Conservation (phyloP, 64 coral and sea anemone species). For the Orbicella faveolata region DNA sequence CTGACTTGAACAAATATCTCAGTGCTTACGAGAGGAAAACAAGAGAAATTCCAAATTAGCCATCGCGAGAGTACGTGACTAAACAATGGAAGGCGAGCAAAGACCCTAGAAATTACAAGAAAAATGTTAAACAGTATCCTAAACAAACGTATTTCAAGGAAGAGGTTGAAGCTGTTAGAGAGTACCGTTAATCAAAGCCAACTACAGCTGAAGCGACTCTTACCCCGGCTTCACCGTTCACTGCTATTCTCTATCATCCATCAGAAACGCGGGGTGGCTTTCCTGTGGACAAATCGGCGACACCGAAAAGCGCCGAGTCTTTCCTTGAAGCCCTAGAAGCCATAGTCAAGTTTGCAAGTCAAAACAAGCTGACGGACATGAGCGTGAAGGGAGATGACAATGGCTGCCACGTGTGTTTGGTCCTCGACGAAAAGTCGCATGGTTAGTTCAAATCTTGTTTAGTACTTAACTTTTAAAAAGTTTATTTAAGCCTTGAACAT, state of each 20-base stretch:
- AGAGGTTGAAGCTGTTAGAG: conserved; percentile 40
- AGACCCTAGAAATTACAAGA: conserved; percentile 52
- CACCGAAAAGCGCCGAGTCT: conserved; percentile 1
- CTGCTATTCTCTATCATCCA: conserved; percentile 53
- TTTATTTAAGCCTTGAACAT: neutral
- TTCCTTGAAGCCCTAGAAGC: conserved; percentile 58
- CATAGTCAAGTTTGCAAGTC: conserved; percentile 56
- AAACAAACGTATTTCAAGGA: conserved; percentile 58
- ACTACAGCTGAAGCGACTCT: neutral
- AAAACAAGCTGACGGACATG: conserved; percentile 60
- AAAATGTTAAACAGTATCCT: conserved; percentile 62
- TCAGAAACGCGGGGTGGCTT: conserved; percentile 79
- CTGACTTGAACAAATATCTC: conserved; percentile 55
- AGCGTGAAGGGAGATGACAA: conserved; percentile 41
- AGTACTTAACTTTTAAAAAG: conserved; percentile 6
- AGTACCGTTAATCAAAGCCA: neutral
- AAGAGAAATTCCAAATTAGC: conserved; percentile 72
- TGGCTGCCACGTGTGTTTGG: conserved; percentile 85
- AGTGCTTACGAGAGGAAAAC: conserved; percentile 41
- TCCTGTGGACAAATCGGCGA: conserved; percentile 31
- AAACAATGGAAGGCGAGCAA: conserved; percentile 70
- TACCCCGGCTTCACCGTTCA: neutral
- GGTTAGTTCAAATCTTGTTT: conserved; percentile 48
- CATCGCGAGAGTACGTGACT: conserved; percentile 48
- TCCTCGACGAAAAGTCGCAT: conserved; percentile 28